Evolutionary conservation across 37 sponge, comb jelly and placozoan species (phyloP).

Genomic region (Corticium candelabrum): DNA sequence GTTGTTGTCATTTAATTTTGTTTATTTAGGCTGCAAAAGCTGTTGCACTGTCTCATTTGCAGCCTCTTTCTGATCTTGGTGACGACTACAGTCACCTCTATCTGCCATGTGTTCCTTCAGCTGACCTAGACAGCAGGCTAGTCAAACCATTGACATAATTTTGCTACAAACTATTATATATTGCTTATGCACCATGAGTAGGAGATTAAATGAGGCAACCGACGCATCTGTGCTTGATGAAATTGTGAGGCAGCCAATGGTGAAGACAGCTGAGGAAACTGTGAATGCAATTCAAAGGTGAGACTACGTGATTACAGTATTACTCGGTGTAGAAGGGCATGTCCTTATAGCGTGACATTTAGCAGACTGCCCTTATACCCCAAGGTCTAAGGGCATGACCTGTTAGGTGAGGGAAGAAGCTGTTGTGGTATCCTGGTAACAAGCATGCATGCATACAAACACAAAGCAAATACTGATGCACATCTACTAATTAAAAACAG

Average conservation of each 20-base stretch:
- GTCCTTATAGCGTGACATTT: no score
- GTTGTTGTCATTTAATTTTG: neutral
- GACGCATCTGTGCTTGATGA: constrained; percentile 3
- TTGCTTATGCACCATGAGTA: neutral
- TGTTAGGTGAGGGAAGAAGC: no score
- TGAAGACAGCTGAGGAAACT: constrained; percentile 18
- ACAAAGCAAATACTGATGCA: no score
- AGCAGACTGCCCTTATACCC: no score
- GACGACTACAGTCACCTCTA: neutral
- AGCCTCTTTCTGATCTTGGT: constrained; percentile 6
- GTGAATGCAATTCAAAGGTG: constrained; percentile 17
- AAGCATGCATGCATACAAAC: no score
- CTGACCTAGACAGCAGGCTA: constrained; percentile 7
- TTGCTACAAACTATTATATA: no score
- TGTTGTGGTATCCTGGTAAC: no score
- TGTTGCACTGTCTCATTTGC: neutral
- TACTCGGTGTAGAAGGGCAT: no score
- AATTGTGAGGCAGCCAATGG: constrained; percentile 9
- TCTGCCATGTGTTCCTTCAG: constrained; percentile 18
- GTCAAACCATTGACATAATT: no score
- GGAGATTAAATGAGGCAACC: neutral
- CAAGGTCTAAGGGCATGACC: no score
- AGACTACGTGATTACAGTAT: no score
- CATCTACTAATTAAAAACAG: no score
- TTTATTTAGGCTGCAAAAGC: neutral